Evolutionary conservation across 23 tunicate species (phyloP).

Genomic region (Ciona savignyi): DNA sequence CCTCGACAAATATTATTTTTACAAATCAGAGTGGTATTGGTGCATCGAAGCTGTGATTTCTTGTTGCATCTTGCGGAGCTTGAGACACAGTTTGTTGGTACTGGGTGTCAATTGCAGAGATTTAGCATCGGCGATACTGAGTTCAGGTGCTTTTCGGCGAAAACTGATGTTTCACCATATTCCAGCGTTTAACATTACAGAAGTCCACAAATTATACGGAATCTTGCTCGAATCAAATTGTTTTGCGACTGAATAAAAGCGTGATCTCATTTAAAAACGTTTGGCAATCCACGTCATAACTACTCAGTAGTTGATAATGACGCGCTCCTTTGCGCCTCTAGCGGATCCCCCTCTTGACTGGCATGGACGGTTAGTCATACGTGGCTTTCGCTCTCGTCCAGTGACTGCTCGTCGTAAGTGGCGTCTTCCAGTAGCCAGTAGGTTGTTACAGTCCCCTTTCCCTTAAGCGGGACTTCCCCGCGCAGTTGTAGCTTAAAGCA

Average conservation of each 20-base stretch:
- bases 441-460: conserved; percentile 71
- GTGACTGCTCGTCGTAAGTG: conserved; percentile 18
- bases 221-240: too few relatives aligned
- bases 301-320: neutral
- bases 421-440: conserved; percentile 75
- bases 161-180: too few relatives aligned
- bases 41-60: too few relatives aligned
- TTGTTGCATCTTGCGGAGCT: too few relatives aligned
- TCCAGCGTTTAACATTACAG: too few relatives aligned
- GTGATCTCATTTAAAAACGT: neutral
- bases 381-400: conserved; percentile 21
- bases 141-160: too few relatives aligned
- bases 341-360: neutral
- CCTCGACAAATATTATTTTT: too few relatives aligned
- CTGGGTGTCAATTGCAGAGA: too few relatives aligned
- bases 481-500: conserved; percentile 68
- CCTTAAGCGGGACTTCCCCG: conserved; percentile 79
- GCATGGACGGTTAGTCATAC: neutral
- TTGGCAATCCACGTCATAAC: neutral
- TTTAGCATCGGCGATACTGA: too few relatives aligned
- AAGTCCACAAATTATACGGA: too few relatives aligned
- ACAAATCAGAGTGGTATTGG: too few relatives aligned
- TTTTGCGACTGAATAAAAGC: neutral
- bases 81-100: too few relatives aligned
- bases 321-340: neutral